These are phyloP conservation scores for Hydriomena furcata DNA, from an alignment of 2,888 invertebrate genomes.

Conservation along the genomic window DNA sequence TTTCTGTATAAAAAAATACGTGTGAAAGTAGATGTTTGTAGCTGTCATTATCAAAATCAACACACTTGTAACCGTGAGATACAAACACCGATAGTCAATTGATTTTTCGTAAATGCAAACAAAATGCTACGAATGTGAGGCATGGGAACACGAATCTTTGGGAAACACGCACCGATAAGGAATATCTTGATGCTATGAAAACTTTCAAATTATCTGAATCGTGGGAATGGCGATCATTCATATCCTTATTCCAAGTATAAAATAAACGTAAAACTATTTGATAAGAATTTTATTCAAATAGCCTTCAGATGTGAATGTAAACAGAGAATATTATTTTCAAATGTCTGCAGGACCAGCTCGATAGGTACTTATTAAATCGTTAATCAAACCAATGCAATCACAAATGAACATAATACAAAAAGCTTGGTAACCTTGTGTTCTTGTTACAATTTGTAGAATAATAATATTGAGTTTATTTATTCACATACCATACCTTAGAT, in stretches of 20 bases:
- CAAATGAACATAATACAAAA: background rate
- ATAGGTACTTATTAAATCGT: slow-evolving; percentile 10
- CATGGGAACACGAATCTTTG: slow-evolving; percentile 56
- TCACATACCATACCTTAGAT: slow-evolving; percentile 10
- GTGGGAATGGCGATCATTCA: slow-evolving; percentile 21
- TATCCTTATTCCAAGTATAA: slow-evolving; percentile 16
- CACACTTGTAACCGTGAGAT: slow-evolving; percentile 33
- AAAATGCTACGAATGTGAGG: slow-evolving; percentile 51
- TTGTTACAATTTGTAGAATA: too few relatives aligned
- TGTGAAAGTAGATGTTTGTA: slow-evolving; percentile 32
- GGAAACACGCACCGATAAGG: slow-evolving; percentile 52
- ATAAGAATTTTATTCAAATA: slow-evolving; percentile 34
- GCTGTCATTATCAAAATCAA: slow-evolving; percentile 25
- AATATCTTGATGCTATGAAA: slow-evolving; percentile 51
- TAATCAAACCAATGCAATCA: slow-evolving; percentile 14
- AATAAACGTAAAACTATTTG: slow-evolving; percentile 33
- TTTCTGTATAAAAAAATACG: slow-evolving; percentile 1
- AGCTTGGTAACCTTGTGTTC: background rate
- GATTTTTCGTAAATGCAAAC: slow-evolving; percentile 30
- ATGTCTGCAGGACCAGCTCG: slow-evolving; percentile 19
- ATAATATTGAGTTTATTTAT: background rate
- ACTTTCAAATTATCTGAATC: slow-evolving; percentile 18
- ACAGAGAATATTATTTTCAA: slow-evolving; percentile 27
- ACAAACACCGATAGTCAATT: slow-evolving; percentile 21
- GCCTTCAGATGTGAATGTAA: slow-evolving; percentile 35